phyloP scores from a whole-genome alignment of 2,888 invertebrate genomes.

The Periphyllus acericola region DNA sequence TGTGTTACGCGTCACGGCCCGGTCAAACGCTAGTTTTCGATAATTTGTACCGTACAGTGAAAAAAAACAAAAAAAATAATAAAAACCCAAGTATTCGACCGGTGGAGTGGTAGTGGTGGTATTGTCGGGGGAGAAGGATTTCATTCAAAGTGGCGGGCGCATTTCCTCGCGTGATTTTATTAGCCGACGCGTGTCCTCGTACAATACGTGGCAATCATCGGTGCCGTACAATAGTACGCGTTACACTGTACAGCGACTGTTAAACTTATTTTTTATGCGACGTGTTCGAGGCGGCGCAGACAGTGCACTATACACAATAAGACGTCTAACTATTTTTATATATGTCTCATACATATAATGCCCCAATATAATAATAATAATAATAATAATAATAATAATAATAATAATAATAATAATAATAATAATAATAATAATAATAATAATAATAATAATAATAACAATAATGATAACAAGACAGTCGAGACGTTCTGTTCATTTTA shows the following conservation, averaged over 20 bases:
- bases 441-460: no score
- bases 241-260: not conserved
- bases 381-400: no score
- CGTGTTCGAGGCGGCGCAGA: not conserved
- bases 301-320: not conserved
- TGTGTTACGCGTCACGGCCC: not conserved
- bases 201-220: conserved; percentile 30
- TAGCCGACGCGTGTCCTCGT: not conserved
- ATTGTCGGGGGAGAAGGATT: no score
- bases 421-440: no score
- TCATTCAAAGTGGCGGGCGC: not conserved
- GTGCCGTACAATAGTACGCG: not conserved
- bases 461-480: no score
- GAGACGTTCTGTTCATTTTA: not conserved
- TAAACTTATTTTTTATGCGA: not conserved
- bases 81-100: no score
- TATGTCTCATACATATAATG: not conserved
- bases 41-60: not conserved
- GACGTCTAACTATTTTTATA: not conserved
- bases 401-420: no score
- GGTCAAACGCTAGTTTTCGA: not conserved
- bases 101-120: no score
- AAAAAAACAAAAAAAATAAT: not conserved
- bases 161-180: conserved; percentile 23
- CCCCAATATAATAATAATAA: no score